These are phyloP conservation scores for Stichopus horrens DNA, from an alignment of 53 echinoderm and acorn worm genomes.

Conservation along the genomic window DNA sequence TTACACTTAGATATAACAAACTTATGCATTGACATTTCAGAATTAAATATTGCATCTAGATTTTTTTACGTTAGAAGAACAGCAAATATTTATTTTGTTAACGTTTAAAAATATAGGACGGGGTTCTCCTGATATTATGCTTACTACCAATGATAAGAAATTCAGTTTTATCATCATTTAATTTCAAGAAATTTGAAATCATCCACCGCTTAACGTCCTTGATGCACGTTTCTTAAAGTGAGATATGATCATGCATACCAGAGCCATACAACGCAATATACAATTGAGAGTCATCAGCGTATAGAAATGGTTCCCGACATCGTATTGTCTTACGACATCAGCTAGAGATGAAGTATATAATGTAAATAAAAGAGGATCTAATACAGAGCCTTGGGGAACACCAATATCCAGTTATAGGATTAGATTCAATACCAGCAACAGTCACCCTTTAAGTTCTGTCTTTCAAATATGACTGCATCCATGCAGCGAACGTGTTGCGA, in stretches of 20 bases:
- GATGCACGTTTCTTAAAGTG: not conserved
- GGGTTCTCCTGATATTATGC: not conserved
- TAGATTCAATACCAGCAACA: slow-evolving; percentile 18
- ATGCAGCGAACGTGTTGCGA: slow-evolving; percentile 39
- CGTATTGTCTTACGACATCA: slow-evolving; percentile 25
- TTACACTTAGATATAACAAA: not conserved
- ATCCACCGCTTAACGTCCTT: not conserved
- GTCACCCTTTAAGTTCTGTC: slow-evolving; percentile 45
- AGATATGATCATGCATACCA: not conserved
- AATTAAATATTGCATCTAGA: slow-evolving; percentile 13
- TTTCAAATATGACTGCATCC: slow-evolving; percentile 33
- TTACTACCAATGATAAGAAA: not conserved
- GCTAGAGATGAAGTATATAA: slow-evolving; percentile 40
- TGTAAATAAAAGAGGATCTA: slow-evolving; percentile 38
- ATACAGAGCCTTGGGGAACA: slow-evolving; percentile 48
- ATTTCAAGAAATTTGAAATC: not conserved
- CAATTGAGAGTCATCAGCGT: slow-evolving; percentile 22
- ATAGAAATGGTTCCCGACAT: not conserved
- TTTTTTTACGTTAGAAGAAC: not conserved
- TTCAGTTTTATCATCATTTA: not conserved
- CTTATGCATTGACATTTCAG: slow-evolving; percentile 18
- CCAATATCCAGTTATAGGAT: slow-evolving; percentile 22
- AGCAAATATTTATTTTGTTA: not conserved
- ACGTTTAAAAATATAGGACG: not conserved
- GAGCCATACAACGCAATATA: not conserved